A percentile compares a stretch with the other conserved stretches of the same genome.
Conservation (phyloP, 2,888 invertebrate genomes). For the Chloromyia formosa region DNA sequence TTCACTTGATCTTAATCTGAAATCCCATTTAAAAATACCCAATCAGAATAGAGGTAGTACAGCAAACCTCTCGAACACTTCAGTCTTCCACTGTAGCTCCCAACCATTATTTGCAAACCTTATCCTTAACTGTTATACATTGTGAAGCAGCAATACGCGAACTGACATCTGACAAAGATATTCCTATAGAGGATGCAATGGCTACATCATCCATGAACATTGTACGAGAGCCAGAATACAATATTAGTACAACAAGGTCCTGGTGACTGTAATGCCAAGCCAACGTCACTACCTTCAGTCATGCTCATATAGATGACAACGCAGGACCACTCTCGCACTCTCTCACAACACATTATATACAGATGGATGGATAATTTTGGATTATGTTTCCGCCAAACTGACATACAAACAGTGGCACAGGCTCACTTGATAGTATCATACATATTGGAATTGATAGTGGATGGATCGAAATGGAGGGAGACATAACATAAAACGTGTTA, state of each 20-base stretch:
- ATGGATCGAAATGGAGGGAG: not conserved
- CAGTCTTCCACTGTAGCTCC: too few species aligned
- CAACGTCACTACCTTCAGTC: conserved; percentile 5
- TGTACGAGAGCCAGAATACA: not conserved
- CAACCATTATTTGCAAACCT: not conserved
- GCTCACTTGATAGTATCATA: too few species aligned
- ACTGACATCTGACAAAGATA: conserved; percentile 29
- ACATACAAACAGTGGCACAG: not conserved
- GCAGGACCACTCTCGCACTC: conserved; percentile 18
- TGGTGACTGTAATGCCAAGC: not conserved
- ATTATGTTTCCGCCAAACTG: conserved; percentile 35
- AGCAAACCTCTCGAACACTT: too few species aligned
- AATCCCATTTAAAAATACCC: too few species aligned
- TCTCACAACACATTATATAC: conserved; percentile 31
- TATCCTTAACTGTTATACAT: conserved; percentile 8
- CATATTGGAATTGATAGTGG: too few species aligned
- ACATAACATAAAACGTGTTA: not conserved
- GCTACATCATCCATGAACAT: not conserved
- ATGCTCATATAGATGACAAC: conserved; percentile 30
- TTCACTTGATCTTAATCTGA: too few species aligned
- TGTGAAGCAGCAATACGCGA: conserved; percentile 24
- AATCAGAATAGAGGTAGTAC: too few species aligned
- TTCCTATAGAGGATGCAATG: not conserved
- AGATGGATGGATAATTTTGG: conserved; percentile 41
- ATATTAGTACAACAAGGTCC: not conserved